Evolutionary conservation across 2,797 vertebrate species (phyloP).

Genomic region (Ctenopoma multispine): DNA sequence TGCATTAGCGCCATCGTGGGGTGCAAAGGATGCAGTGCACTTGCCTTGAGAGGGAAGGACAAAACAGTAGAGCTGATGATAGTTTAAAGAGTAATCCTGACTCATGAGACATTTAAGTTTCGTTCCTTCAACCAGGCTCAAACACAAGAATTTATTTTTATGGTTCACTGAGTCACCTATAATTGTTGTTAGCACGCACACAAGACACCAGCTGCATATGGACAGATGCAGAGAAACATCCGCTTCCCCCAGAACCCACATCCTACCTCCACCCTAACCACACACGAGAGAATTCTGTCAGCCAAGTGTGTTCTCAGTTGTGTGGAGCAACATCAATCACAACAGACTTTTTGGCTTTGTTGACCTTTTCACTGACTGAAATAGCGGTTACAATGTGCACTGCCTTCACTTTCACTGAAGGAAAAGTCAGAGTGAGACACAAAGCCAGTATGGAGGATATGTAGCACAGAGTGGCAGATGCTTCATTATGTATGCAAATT

Average conservation of each 20-base stretch:
- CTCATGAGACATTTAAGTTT: constrained; percentile 39
- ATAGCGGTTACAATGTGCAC: background rate
- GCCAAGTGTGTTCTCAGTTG: constrained; percentile 13
- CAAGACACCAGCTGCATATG: background rate
- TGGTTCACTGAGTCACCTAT: background rate
- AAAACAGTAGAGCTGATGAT: background rate
- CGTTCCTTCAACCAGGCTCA: constrained; percentile 4
- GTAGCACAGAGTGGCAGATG: background rate
- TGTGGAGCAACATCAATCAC: constrained; percentile 26
- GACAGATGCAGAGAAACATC: too few species aligned
- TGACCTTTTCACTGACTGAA: constrained; percentile 64
- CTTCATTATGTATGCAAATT: background rate
- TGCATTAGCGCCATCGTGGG: constrained; percentile 63
- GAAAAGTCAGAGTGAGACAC: background rate
- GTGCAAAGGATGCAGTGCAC: constrained; percentile 12
- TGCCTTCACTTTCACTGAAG: constrained; percentile 20
- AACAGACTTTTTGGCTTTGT: constrained; percentile 45
- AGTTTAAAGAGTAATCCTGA: constrained; percentile 11
- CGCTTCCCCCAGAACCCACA: background rate
- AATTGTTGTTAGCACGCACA: background rate
- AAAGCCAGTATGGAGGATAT: fast-evolving
- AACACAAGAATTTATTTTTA: background rate
- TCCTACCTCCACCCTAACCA: background rate
- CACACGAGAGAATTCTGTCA: background rate
- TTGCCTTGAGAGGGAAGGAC: background rate